Percentiles rank a stretch among this genome's conserved stretches.
Conservation (phyloP, 1,140 invertebrate genomes). For the Caenorhabditis brenneri region DNA sequence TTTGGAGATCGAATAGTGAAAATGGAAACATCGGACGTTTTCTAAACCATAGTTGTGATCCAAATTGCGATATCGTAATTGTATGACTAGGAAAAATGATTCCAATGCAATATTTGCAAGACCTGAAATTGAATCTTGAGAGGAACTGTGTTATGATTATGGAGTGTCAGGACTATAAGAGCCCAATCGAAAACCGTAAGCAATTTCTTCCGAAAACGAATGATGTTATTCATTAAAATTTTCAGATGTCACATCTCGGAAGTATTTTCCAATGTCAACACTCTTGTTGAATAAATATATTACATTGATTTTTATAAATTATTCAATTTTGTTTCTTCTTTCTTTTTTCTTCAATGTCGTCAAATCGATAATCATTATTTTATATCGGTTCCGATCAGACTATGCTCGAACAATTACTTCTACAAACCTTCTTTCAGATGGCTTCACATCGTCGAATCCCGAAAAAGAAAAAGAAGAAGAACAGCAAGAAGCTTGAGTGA, state of each 20-base stretch:
- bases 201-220: background rate
- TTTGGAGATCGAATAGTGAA: background rate
- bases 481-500: conserved; percentile 55
- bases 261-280: conserved; percentile 14
- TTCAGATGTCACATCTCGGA: background rate
- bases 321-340: background rate
- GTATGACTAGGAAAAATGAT: conserved; percentile 18
- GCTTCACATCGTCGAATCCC: conserved; percentile 47
- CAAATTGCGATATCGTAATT: conserved; percentile 13
- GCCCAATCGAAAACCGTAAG: background rate
- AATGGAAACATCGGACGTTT: conserved; percentile 49
- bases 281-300: background rate
- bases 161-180: conserved; percentile 5
- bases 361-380: too few relatives aligned
- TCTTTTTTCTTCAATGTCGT: background rate
- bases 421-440: conserved; percentile 23
- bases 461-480: too few relatives aligned
- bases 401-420: background rate
- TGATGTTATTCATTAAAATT: background rate
- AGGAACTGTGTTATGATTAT: conserved; percentile 44
- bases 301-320: background rate
- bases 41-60: conserved; percentile 38
- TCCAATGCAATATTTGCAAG: conserved; percentile 30
- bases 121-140: too few relatives aligned
- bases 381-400: background rate